Evolutionary conservation across 2,797 vertebrate genomes (phyloP).

Genomic region (Macropus fuliginosus): DNA sequence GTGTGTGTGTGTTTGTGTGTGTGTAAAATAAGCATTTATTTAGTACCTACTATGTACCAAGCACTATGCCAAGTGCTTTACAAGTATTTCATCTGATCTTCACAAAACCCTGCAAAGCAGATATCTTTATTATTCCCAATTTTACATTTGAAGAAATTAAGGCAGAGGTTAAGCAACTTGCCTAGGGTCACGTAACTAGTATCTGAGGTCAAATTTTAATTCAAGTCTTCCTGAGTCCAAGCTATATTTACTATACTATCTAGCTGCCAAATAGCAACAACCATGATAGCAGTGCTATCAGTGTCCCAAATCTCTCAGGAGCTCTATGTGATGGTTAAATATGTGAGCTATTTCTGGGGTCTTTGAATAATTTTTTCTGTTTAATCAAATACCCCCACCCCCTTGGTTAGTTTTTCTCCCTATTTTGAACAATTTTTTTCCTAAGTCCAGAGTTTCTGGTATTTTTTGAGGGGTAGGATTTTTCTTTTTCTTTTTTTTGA

Average conservation of each 20-base stretch:
- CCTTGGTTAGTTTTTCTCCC: background rate
- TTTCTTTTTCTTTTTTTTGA: accelerated
- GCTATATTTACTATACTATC: background rate
- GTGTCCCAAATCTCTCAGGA: background rate
- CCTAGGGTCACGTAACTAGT: background rate
- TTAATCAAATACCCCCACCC: background rate
- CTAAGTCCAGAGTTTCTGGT: no score
- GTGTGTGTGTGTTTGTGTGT: background rate
- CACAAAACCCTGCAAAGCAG: background rate
- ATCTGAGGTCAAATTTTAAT: background rate
- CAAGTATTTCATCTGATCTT: background rate
- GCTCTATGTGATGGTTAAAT: background rate
- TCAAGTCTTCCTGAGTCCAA: background rate
- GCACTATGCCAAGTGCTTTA: background rate
- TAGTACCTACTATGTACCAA: background rate
- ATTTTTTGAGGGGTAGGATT: background rate
- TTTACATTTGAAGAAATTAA: background rate
- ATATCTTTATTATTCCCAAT: background rate
- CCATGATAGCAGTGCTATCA: background rate
- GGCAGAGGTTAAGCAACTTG: background rate
- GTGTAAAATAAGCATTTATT: background rate
- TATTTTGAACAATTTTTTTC: background rate
- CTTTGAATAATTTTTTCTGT: background rate
- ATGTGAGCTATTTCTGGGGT: background rate
- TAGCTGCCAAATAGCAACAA: background rate